phyloP scores from a whole-genome alignment of 1,140 invertebrate species.

The Thaumatotibia leucotreta region DNA sequence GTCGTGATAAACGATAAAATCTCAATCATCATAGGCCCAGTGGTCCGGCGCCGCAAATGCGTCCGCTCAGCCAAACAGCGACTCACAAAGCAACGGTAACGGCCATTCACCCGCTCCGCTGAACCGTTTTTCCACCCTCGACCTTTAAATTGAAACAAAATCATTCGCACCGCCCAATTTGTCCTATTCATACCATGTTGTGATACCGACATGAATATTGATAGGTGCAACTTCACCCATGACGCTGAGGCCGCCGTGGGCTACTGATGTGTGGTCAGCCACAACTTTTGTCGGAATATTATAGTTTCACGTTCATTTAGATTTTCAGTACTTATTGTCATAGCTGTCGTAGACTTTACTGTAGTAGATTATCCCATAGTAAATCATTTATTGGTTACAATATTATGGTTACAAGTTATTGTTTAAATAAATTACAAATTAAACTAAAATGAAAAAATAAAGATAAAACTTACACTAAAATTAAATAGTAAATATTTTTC shows the following conservation, averaged over 20 bases:
- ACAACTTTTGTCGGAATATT: neutral
- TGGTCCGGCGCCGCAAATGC: constrained; percentile 21
- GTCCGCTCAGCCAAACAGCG: constrained; percentile 48
- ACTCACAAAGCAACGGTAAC: constrained; percentile 54
- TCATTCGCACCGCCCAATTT: constrained; percentile 34
- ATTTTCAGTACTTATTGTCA: too few species aligned
- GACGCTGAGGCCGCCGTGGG: neutral
- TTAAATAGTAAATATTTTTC: too few species aligned
- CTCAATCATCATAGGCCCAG: too few species aligned
- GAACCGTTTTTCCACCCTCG: constrained; percentile 49
- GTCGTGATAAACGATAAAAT: too few species aligned
- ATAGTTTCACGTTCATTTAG: neutral
- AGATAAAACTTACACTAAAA: too few species aligned
- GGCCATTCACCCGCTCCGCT: constrained; percentile 47
- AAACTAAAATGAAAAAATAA: too few species aligned
- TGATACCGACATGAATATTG: constrained; percentile 18
- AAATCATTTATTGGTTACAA: too few species aligned
- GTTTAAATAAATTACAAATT: too few species aligned
- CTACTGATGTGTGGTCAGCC: neutral
- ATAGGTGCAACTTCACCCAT: constrained; percentile 15
- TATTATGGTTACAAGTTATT: too few species aligned
- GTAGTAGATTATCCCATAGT: too few species aligned
- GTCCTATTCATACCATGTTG: constrained; percentile 19
- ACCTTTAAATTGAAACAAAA: constrained; percentile 63
- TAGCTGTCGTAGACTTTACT: too few species aligned